Base-by-base conservation (phyloP, 2,888 invertebrate genomes). In the Hydrotaea diabolus region DNA sequence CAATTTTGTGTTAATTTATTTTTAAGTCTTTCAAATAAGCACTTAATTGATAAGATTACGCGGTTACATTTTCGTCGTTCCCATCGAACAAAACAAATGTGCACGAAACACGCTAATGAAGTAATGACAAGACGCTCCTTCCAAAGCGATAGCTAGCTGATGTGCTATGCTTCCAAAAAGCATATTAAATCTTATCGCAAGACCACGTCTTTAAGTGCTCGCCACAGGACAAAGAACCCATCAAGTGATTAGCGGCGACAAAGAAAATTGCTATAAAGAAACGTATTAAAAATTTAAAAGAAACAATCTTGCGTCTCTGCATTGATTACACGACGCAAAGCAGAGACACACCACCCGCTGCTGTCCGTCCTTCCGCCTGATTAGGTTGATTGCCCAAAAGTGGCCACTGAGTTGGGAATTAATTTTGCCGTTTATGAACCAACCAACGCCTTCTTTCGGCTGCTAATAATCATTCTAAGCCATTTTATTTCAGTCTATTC, bases 341-440 rank as follows among this genome's bases (percentile, higher is more conserved):
- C 39, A 39, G 9, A 4, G 13, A 39, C 7, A 31, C 31, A 7
- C 26, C 2, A 26, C 31, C 15, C 31, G n/a, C 62, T n/a, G 26
- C 1, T 26, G 31, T 62, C 31, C 62, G 17, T 62, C 69, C 36
- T 9, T 21, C 15, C 69, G 46, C 69, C n/a, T 23, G 43, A 69
- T 69, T 69, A 46, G 21, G 19, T 69, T 21, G 39, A 69, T 23
- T 69, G 69, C 69, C 43, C 11, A 21, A n/a, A 66, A 69, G 43
- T 69, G 69, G 69, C 23, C 23, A 69, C 43, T 46, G 69, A 23
- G 23, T 46, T 43, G 69, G 69, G 69, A 69, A 69, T 46, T 69
- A 69, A 66, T 46, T 59, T 59, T 15, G 59, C 15, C 59, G 26
- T 26, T 59, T 23, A 23, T 26, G 59, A 59, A 59, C 23, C 57